phyloP scores from a whole-genome alignment of 1,140 invertebrate genomes.

The Drosophila rufa region DNA sequence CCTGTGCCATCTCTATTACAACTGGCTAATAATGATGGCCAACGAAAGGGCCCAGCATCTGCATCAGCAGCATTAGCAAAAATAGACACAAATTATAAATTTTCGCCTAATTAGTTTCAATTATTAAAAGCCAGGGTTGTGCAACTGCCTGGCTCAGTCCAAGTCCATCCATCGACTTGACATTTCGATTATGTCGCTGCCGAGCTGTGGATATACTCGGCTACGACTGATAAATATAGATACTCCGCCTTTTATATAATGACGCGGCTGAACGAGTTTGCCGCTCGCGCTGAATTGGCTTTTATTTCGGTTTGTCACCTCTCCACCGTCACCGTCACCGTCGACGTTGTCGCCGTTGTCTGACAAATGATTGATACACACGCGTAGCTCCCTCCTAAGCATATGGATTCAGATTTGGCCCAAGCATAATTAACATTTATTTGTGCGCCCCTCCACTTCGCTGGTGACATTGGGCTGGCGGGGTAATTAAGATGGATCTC shows the following conservation, averaged over 20 bases:
- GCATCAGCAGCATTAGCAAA: constrained; percentile 7
- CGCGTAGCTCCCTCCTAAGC: constrained; percentile 34
- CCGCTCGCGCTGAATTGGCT: constrained; percentile 40
- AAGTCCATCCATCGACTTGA: constrained; percentile 57
- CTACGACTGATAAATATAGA: constrained; percentile 42
- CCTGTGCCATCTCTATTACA: not conserved
- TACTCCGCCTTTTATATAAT: constrained; percentile 65
- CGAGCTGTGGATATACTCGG: constrained; percentile 27
- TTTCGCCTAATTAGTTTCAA: constrained; percentile 72
- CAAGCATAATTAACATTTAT: constrained; percentile 65
- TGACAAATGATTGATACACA: constrained; percentile 70
- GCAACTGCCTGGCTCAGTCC: constrained; percentile 34
- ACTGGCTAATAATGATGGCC: constrained; percentile 18
- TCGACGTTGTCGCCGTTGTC: not conserved
- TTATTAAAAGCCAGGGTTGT: constrained; percentile 51
- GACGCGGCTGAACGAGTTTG: constrained; percentile 57
- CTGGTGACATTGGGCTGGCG: constrained; percentile 55
- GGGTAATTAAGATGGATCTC: constrained; percentile 58
- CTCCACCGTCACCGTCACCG: not conserved
- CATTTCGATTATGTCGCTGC: constrained; percentile 60
- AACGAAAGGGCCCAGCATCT: constrained; percentile 46
- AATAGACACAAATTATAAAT: constrained; percentile 46
- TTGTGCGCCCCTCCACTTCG: constrained; percentile 18
- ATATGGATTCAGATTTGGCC: constrained; percentile 43
- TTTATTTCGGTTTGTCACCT: constrained; percentile 59